phyloP scores from a whole-genome alignment of 2,888 invertebrate species.

The Abscondita cerata region DNA sequence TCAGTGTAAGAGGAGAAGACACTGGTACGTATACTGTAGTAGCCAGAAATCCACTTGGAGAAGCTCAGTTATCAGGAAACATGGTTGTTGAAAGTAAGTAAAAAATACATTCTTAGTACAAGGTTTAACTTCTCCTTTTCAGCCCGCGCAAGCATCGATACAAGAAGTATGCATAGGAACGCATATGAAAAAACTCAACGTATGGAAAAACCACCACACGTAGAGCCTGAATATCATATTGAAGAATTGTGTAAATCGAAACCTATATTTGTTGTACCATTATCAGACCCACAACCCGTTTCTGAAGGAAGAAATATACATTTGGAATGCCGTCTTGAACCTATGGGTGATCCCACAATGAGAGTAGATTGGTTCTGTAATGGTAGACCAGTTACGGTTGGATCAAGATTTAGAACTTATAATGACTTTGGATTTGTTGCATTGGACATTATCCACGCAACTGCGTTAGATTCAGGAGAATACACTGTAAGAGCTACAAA shows the following conservation, averaged over 20 bases:
- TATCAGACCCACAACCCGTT: constrained; percentile 85
- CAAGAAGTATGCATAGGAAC: constrained; percentile 87
- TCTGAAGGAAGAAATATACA: constrained; percentile 91
- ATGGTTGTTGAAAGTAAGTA: constrained; percentile 90
- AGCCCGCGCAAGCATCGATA: constrained; percentile 90
- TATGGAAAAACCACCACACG: constrained; percentile 83
- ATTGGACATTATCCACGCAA: constrained; percentile 92
- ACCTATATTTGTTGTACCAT: constrained; percentile 90
- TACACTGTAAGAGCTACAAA: constrained; percentile 95
- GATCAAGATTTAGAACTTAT: constrained; percentile 91
- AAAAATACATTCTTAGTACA: constrained; percentile 6
- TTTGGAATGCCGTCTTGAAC: constrained; percentile 89
- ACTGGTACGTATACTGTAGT: constrained; percentile 92
- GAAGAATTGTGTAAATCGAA: constrained; percentile 94
- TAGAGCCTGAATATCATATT: constrained; percentile 87
- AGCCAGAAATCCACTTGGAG: constrained; percentile 89
- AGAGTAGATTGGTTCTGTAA: constrained; percentile 96
- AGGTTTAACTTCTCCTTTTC: constrained; percentile 41
- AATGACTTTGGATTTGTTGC: constrained; percentile 98
- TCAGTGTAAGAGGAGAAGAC: constrained; percentile 91
- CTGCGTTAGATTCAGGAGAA: constrained; percentile 93
- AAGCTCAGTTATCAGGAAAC: constrained; percentile 81
- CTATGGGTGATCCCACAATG: constrained; percentile 96
- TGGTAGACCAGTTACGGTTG: constrained; percentile 86
- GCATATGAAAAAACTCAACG: constrained; percentile 87